Conservation (phyloP, 2,797 vertebrate genomes). For the Sebastes miniatus region DNA sequence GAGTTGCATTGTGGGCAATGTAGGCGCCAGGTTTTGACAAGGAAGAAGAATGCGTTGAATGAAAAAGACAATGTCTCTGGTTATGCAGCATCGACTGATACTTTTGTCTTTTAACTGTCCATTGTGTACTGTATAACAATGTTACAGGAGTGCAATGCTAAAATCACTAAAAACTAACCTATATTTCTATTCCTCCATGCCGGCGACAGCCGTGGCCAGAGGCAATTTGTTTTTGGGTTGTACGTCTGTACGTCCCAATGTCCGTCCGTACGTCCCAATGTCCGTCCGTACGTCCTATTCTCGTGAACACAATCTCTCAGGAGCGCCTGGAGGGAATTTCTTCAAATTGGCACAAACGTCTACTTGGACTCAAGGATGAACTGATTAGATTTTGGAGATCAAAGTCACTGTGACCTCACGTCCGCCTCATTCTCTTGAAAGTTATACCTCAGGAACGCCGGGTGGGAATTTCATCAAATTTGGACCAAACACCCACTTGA, state of each 20-base stretch:
- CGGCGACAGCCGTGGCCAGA: no score
- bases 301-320: background rate
- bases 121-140: background rate
- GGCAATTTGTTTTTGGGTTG: background rate
- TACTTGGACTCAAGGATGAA: background rate
- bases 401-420: background rate
- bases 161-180: background rate
- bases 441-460: background rate
- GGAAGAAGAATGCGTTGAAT: background rate
- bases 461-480: background rate
- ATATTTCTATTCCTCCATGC: background rate
- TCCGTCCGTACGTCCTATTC: background rate
- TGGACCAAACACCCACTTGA: background rate
- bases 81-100: background rate
- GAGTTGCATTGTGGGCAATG: background rate
- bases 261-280: no score
- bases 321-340: background rate
- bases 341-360: background rate
- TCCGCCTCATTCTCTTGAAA: background rate
- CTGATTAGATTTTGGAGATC: background rate
- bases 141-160: background rate
- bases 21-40: background rate
- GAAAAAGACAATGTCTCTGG: background rate
- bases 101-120: background rate
- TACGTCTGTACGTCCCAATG: background rate